These are phyloP conservation scores for Epinephelus cyanopodus DNA, from an alignment of 2,113 vertebrate genomes.

Conservation along the genomic window DNA sequence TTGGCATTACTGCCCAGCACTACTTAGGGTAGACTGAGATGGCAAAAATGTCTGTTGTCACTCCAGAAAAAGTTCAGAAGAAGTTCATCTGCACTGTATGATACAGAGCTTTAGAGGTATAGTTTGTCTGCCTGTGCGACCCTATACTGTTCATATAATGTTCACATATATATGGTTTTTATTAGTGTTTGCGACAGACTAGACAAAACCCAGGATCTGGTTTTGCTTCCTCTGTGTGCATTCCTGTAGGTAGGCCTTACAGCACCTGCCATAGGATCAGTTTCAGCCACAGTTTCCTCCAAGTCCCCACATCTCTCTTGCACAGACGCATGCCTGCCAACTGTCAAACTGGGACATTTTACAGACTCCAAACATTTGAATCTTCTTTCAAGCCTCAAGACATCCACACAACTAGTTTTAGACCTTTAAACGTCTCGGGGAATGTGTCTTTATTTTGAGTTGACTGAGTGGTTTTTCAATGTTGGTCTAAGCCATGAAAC, in stretches of 20 bases:
- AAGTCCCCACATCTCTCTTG: constrained; percentile 18
- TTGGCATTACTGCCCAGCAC: no score
- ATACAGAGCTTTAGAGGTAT: not conserved
- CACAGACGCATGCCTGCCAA: constrained; percentile 47
- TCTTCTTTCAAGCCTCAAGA: not conserved
- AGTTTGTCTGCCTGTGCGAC: not conserved
- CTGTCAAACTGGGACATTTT: constrained; percentile 45
- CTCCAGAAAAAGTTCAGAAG: not conserved
- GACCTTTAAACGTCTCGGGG: not conserved
- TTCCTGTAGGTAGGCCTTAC: constrained; percentile 52
- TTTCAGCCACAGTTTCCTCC: constrained; percentile 85
- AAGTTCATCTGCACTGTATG: not conserved
- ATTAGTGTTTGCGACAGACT: constrained; percentile 7
- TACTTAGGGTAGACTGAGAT: no score
- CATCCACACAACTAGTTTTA: not conserved
- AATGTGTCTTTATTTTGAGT: not conserved
- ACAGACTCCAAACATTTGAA: not conserved
- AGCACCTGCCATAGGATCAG: constrained; percentile 76
- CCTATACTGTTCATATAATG: not conserved
- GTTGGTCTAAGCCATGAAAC: not conserved
- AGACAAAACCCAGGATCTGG: constrained; percentile 13
- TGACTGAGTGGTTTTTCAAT: not conserved
- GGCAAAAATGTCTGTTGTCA: not conserved
- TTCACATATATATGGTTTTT: constrained; percentile 11
- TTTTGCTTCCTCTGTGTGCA: constrained; percentile 73